Percentiles rank a stretch among this genome's conserved stretches.
Conservation (phyloP, 2,797 vertebrate genomes). For the Urosaurus nigricauda region DNA sequence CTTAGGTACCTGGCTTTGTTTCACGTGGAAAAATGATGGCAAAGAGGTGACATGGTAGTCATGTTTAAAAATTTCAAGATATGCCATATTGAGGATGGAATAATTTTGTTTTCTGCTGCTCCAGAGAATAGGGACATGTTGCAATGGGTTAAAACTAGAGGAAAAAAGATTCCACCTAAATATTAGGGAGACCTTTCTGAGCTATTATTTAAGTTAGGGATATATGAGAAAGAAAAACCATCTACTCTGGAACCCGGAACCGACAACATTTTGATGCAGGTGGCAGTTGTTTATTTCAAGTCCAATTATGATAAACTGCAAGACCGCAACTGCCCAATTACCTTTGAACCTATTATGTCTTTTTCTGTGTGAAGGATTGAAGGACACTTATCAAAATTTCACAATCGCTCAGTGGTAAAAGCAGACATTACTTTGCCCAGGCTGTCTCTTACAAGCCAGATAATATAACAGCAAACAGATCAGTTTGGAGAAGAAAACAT, state of each 20-base stretch:
- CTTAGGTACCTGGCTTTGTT: too few species aligned
- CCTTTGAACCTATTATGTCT: slow-evolving; percentile 46
- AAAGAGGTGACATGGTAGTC: too few species aligned
- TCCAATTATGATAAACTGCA: not conserved
- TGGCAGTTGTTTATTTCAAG: not conserved
- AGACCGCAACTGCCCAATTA: rapidly evolving
- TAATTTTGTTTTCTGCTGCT: too few species aligned
- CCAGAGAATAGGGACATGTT: too few species aligned
- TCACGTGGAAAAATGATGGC: too few species aligned
- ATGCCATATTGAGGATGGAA: too few species aligned
- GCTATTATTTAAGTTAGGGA: too few species aligned
- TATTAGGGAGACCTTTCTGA: too few species aligned
- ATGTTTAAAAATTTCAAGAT: too few species aligned
- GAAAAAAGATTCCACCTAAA: too few species aligned
- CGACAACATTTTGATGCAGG: not conserved
- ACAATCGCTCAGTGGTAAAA: slow-evolving; percentile 16
- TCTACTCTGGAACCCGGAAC: not conserved
- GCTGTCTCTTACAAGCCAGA: slow-evolving; percentile 35
- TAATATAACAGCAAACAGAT: slow-evolving; percentile 21
- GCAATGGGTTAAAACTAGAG: too few species aligned
- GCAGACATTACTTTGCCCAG: slow-evolving; percentile 40
- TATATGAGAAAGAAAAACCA: too few species aligned
- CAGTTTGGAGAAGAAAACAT: not conserved
- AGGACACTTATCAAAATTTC: slow-evolving; percentile 24
- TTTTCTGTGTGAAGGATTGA: slow-evolving; percentile 33